A percentile compares a stretch with the other conserved stretches of the same genome.
phyloP scores from a whole-genome alignment of 2,113 vertebrate genomes.

The Cochlearius cochlearius region DNA sequence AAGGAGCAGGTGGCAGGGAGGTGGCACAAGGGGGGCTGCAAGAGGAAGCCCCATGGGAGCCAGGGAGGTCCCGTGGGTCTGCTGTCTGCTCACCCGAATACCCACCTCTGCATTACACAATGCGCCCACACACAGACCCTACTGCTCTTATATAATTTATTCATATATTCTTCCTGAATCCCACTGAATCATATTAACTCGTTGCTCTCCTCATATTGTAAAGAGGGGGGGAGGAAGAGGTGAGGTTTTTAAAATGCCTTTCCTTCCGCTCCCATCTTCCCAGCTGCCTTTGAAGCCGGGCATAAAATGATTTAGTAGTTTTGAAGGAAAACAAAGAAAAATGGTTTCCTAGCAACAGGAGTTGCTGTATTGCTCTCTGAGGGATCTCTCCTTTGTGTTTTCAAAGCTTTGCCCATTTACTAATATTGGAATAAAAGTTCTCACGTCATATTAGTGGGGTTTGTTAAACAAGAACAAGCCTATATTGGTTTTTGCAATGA shows the following conservation, averaged over 20 bases:
- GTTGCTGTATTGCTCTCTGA: background rate
- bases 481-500: background rate
- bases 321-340: slow-evolving; percentile 15
- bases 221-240: background rate
- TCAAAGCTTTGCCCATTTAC: background rate
- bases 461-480: background rate
- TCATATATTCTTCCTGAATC: background rate
- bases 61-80: rapidly evolving
- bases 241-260: background rate
- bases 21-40: rapidly evolving
- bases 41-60: rapidly evolving
- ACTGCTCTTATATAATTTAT: no score
- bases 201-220: background rate
- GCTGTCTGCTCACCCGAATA: background rate
- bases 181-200: rapidly evolving
- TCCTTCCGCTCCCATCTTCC: background rate
- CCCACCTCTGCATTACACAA: no score
- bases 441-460: background rate
- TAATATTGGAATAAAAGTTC: background rate
- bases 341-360: slow-evolving; percentile 36
- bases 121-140: no score
- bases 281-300: background rate
- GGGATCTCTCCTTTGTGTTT: background rate
- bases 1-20: rapidly evolving
- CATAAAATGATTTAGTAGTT: background rate